phyloP scores from a whole-genome alignment of 2,113 vertebrate genomes.

The Cavia porcellus region DNA sequence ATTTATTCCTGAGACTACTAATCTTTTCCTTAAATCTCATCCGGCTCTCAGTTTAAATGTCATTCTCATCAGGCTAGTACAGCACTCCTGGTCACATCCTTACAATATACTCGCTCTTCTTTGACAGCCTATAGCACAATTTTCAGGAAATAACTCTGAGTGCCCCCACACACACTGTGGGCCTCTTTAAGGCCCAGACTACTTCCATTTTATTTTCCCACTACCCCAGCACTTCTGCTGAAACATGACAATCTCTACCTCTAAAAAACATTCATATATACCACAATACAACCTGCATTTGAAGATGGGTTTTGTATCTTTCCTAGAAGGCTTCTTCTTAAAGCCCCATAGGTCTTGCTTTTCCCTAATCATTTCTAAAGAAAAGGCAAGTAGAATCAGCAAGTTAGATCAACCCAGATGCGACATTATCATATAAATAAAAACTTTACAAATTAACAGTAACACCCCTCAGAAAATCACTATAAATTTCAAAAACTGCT shows the following conservation, averaged over 20 bases:
- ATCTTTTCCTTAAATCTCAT: not conserved
- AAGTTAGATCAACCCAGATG: constrained; percentile 30
- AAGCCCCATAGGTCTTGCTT: not conserved
- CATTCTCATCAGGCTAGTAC: not conserved
- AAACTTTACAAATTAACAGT: constrained; percentile 51
- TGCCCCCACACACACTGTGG: not conserved
- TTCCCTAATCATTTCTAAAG: constrained; percentile 1
- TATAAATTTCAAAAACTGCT: constrained; percentile 32
- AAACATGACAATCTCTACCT: constrained; percentile 51
- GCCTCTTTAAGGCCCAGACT: not conserved
- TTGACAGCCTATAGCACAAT: not conserved
- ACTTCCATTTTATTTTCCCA: constrained; percentile 27
- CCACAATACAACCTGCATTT: not conserved
- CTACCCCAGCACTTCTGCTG: not conserved
- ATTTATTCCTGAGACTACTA: not conserved
- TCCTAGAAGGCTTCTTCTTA: not conserved
- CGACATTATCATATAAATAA: constrained; percentile 69
- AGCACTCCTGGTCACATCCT: not conserved
- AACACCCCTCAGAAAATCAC: constrained; percentile 23
- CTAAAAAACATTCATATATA: constrained; percentile 20
- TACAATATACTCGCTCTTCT: not conserved
- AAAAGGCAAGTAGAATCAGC: constrained; percentile 35
- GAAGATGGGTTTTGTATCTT: constrained; percentile 18
- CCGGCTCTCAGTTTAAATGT: not conserved
- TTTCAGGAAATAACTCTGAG: constrained; percentile 14